phyloP scores from a whole-genome alignment of 2,113 vertebrate genomes.

The Progne subis region DNA sequence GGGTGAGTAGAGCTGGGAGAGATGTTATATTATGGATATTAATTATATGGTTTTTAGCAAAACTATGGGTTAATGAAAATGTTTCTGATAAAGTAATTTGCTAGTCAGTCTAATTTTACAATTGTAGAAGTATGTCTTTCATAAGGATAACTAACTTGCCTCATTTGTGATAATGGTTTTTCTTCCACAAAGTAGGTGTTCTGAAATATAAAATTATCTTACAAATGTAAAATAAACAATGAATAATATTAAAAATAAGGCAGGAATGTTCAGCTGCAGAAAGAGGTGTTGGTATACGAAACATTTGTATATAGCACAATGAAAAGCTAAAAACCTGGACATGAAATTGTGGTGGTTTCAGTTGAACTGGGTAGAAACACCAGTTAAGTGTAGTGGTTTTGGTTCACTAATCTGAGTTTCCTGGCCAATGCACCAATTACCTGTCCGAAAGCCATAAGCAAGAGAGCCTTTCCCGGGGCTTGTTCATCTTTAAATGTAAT shows the following conservation, averaged over 20 bases:
- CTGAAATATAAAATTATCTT: not conserved
- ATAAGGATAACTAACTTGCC: not conserved
- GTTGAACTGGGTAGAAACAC: not conserved
- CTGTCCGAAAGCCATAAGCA: not conserved
- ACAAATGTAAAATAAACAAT: not conserved
- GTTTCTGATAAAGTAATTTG: not conserved
- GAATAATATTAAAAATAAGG: not conserved
- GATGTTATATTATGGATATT: not conserved
- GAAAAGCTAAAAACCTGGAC: not conserved
- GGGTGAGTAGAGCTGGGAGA: not conserved
- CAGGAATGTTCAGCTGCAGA: not conserved
- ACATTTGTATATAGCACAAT: not conserved
- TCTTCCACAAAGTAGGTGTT: not conserved
- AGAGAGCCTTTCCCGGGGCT: not conserved
- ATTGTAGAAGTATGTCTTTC: not conserved
- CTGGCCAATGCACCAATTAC: not conserved
- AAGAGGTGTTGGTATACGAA: not conserved
- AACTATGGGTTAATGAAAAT: not conserved
- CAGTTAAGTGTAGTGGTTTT: not conserved
- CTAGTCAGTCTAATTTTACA: not conserved
- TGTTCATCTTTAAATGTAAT: not conserved
- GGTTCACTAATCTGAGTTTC: not conserved
- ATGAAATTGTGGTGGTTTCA: not conserved
- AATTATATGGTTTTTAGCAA: not conserved
- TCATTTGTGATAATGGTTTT: not conserved